Base-by-base conservation (phyloP, 1,140 invertebrate species). In the Sweltsa coloradensis region DNA sequence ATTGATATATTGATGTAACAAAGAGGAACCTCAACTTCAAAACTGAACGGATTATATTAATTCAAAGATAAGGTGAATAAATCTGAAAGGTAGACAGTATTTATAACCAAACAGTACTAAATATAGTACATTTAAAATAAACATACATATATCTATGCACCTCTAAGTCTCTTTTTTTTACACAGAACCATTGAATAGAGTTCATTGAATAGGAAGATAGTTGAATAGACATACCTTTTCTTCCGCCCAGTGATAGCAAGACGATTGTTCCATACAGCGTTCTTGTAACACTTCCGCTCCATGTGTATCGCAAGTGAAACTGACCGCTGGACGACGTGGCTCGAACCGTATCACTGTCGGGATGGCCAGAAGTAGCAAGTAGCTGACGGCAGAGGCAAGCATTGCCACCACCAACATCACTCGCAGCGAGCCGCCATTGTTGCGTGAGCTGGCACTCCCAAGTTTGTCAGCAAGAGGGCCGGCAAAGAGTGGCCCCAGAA, bases 221-320 rank as follows among this genome's bases (percentile, higher is more conserved):
- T n/a, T n/a, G 21, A 11, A 24, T 26, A 46, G 22, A 51, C 24
- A 47, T 49, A 71, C 69, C 61, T 72, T 76, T 36, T 73, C 71
- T 3, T 73, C 68, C 13, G 65, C 58, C 79, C 79, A 83, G 23
- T 70, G 63, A 50, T 76, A 72, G 57, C 81, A 84, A 3, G 64
- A 69, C 53, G 69, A 68, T 41, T 74, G 72, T 31, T 71, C 69
- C 6, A 68, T 66, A 56, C 81, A 83, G 19, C 75, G 70, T 54
- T 85, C 76, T 61, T 84, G 81, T 55, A 78, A 71, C 11, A 86
- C 68, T 27, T 72, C 70, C 2, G 77, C 80, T 2, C 78, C 78
- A 13, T 70, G 60, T 22, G 63, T 61, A 55, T 82, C 74, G 58
- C 83, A 85, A 46, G 73, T 74, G 55, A 85, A 85, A 53, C 74